Evolutionary conservation across 2,113 vertebrate genomes (phyloP).

Genomic region (Axis porcinus): DNA sequence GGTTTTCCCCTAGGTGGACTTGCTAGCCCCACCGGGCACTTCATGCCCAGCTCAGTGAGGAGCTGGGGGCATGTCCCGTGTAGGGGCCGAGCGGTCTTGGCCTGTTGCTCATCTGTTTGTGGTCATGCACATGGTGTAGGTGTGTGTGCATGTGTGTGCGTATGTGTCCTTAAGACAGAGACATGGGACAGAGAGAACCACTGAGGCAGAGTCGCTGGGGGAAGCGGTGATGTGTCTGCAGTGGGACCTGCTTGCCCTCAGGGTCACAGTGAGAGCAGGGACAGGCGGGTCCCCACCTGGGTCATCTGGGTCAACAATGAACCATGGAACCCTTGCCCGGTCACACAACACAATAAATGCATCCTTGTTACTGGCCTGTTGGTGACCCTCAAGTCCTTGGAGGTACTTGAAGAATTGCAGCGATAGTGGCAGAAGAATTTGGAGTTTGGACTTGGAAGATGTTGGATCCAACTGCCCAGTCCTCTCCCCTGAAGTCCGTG

Average conservation of each 20-base stretch:
- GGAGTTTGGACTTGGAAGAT: not conserved
- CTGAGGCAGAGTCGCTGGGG: not conserved
- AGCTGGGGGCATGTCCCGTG: fast-evolving
- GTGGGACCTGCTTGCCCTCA: not conserved
- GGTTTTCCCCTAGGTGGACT: not conserved
- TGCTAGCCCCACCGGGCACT: fast-evolving
- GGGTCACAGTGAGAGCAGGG: not conserved
- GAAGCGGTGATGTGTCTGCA: fast-evolving
- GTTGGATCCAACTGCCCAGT: not conserved
- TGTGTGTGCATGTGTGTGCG: fast-evolving
- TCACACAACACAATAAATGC: too few relatives aligned
- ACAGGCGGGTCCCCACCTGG: not conserved
- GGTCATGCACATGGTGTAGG: fast-evolving
- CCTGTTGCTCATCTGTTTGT: not conserved
- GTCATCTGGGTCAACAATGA: not conserved
- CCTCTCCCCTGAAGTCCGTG: fast-evolving
- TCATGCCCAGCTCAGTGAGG: not conserved
- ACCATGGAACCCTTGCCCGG: not conserved
- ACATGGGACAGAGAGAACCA: not conserved
- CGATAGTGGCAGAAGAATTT: not conserved
- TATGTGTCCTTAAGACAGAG: not conserved
- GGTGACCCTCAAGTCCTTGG: not conserved
- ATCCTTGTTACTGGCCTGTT: fast-evolving
- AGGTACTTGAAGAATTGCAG: not conserved
- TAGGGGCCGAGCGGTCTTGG: fast-evolving